Evolutionary conservation across 1,140 invertebrate species (phyloP).

Genomic region (Penaeus chinensis): DNA sequence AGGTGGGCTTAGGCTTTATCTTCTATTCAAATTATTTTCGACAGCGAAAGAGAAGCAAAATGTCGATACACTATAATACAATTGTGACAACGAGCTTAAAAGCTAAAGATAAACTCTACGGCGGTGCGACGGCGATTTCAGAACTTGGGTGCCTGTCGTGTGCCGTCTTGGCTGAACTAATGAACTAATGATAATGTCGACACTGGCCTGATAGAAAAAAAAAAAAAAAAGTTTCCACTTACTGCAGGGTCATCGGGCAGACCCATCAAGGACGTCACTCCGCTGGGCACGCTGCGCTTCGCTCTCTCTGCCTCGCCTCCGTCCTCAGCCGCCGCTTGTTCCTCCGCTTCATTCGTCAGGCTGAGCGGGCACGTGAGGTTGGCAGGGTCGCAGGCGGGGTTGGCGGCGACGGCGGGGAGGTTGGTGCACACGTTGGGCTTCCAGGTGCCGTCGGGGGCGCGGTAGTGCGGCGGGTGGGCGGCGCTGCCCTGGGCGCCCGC

Average conservation of each 20-base stretch:
- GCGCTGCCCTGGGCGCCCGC: conserved; percentile 64
- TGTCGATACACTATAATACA: no score
- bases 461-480: conserved; percentile 64
- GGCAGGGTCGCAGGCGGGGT: conserved; percentile 38
- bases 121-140: no score
- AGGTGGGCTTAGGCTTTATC: background rate
- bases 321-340: background rate
- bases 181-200: no score
- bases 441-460: conserved; percentile 57
- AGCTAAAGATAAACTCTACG: no score
- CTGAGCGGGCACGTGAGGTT: conserved; percentile 53
- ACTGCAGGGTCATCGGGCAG: no score
- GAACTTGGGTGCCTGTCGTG: no score
- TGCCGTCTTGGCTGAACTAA: no score
- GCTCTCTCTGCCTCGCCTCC: background rate
- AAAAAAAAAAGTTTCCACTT: no score
- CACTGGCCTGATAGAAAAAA: no score
- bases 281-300: background rate
- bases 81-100: no score
- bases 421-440: conserved; percentile 59
- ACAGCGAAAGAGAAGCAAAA: no score
- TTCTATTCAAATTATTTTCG: background rate
- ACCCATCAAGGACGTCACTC: no score
- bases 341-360: background rate
- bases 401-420: conserved; percentile 24